phyloP scores from a whole-genome alignment of 2,797 vertebrate species.

The Anomalospiza imberbis region DNA sequence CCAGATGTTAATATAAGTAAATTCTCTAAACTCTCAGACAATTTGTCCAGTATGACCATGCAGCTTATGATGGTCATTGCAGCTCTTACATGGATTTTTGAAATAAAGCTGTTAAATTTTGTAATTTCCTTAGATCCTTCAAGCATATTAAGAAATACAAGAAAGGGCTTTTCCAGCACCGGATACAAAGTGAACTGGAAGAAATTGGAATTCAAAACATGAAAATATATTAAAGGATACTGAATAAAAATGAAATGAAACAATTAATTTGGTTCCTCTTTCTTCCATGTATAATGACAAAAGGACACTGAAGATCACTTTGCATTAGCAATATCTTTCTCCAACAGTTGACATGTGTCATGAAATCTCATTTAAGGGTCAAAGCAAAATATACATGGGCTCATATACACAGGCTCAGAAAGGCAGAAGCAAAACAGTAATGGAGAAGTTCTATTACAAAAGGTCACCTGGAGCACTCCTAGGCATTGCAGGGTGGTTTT shows the following conservation, averaged over 20 bases:
- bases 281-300: neutral
- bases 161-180: constrained; percentile 8
- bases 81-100: constrained; percentile 45
- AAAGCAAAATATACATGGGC: neutral
- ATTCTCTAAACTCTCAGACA: constrained; percentile 48
- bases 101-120: constrained; percentile 60
- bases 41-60: constrained; percentile 23
- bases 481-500: neutral
- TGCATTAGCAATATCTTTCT: constrained; percentile 3
- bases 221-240: constrained; percentile 39
- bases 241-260: constrained; percentile 52
- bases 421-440: neutral
- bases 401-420: neutral
- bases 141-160: constrained; percentile 47
- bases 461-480: neutral
- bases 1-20: constrained; percentile 60
- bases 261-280: constrained; percentile 38
- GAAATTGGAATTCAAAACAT: constrained; percentile 55
- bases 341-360: neutral
- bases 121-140: constrained; percentile 49
- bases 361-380: constrained; percentile 27
- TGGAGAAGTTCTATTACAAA: constrained; percentile 10
- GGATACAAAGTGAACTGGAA: neutral
- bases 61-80: constrained; percentile 28
- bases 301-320: constrained; percentile 9